Percentiles rank a stretch among this genome's conserved stretches.
Evolutionary conservation across 2,888 invertebrate genomes (phyloP).

Genomic region (Dorcus hopei): DNA sequence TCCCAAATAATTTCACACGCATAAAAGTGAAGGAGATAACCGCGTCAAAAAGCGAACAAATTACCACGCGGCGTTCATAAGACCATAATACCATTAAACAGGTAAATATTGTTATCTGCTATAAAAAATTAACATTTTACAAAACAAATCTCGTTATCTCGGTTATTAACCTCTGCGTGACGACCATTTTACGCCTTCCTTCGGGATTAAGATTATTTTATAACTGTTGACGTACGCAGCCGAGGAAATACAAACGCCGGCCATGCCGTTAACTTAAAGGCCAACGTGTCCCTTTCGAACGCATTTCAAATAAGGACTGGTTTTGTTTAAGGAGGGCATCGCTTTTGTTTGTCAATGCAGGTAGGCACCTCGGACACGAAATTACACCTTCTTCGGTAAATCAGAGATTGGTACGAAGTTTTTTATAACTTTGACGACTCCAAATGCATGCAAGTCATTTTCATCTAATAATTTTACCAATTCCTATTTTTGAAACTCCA

Average conservation of each 20-base stretch:
- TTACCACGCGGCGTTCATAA: neutral
- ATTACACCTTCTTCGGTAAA: conserved; percentile 16
- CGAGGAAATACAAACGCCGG: too few species aligned
- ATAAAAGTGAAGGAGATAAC: too few species aligned
- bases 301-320: conserved; percentile 14
- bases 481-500: too few species aligned
- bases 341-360: conserved; percentile 18
- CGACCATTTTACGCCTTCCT: too few species aligned
- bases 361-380: conserved; percentile 13
- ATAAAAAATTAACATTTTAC: conserved; percentile 8
- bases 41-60: too few species aligned
- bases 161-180: neutral
- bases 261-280: too few species aligned
- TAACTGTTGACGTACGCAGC: too few species aligned
- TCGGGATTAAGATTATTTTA: too few species aligned
- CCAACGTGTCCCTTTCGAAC: conserved; percentile 5
- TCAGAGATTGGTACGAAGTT: conserved; percentile 10
- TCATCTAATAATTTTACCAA: neutral
- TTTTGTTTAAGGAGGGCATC: conserved; percentile 16
- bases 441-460: conserved; percentile 11
- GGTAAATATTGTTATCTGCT: conserved; percentile 2
- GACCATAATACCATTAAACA: neutral
- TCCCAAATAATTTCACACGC: too few species aligned
- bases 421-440: conserved; percentile 6
- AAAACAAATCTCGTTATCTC: neutral